A percentile compares a stretch with the other conserved stretches of the same genome.
Conservation (phyloP, 2,797 vertebrate species). For the Hemibagrus guttatus region DNA sequence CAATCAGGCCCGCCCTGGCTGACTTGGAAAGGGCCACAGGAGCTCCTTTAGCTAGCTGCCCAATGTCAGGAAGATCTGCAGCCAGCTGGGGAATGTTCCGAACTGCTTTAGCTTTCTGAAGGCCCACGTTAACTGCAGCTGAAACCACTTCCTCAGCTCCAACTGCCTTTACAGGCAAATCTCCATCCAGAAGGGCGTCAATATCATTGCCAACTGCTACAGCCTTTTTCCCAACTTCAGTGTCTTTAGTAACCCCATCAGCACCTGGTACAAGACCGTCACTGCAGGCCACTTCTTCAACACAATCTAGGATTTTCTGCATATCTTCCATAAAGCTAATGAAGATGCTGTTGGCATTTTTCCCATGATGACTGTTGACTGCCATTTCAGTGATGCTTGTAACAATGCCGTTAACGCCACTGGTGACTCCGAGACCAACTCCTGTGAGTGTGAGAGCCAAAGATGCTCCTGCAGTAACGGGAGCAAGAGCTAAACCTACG, state of each 20-base stretch:
- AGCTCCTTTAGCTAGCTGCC: slow-evolving; percentile 64
- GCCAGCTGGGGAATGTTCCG: slow-evolving; percentile 60
- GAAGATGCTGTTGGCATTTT: slow-evolving; percentile 57
- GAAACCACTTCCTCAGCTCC: slow-evolving; percentile 44
- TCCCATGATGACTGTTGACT: slow-evolving; percentile 60
- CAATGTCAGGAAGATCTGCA: slow-evolving; percentile 69
- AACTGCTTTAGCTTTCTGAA: slow-evolving; percentile 58
- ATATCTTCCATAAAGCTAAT: slow-evolving; percentile 69
- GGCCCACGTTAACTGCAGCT: slow-evolving; percentile 44
- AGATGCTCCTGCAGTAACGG: slow-evolving; percentile 69
- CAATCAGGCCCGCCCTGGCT: slow-evolving; percentile 64
- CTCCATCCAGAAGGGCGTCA: slow-evolving; percentile 51
- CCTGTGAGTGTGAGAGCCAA: slow-evolving; percentile 64
- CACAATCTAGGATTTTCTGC: slow-evolving; percentile 50
- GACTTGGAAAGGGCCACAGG: slow-evolving; percentile 57
- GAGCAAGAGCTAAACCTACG: slow-evolving; percentile 69
- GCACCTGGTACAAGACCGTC: background rate
- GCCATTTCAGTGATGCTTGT: slow-evolving; percentile 63
- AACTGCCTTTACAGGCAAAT: slow-evolving; percentile 49
- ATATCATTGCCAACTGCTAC: slow-evolving; percentile 44
- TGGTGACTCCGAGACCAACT: slow-evolving; percentile 66
- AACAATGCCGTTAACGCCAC: slow-evolving; percentile 60
- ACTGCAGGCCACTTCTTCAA: slow-evolving; percentile 55
- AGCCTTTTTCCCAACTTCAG: slow-evolving; percentile 21
- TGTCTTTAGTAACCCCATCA: fast-evolving